phyloP scores from a whole-genome alignment of 2,888 invertebrate genomes.

The Orchesella flavescens region DNA sequence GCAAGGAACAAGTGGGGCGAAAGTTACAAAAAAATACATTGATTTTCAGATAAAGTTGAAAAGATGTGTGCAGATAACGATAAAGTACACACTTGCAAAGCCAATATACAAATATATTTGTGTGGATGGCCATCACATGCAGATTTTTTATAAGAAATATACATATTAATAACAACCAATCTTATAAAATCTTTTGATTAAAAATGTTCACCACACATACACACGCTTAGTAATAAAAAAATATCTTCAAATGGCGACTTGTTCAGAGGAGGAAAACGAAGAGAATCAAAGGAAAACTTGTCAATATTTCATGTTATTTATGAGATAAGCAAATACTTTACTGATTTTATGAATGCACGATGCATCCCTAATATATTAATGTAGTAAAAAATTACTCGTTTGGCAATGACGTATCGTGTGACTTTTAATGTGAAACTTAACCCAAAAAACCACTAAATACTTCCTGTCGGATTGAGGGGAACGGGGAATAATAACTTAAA shows the following conservation, averaged over 20 bases:
- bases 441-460: slow-evolving; percentile 52
- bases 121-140: not conserved
- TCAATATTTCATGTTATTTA: not conserved
- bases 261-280: not conserved
- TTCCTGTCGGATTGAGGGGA: slow-evolving; percentile 55
- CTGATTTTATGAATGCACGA: not conserved
- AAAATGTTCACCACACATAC: not conserved
- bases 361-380: not conserved
- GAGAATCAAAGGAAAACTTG: slow-evolving; percentile 13
- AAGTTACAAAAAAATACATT: not conserved
- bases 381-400: not conserved
- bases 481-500: slow-evolving; percentile 27
- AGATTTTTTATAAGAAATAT: not conserved
- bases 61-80: not conserved
- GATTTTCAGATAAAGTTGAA: not conserved
- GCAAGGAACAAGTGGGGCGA: not conserved
- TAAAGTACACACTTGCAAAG: not conserved
- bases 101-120: no score
- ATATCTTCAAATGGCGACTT: not conserved
- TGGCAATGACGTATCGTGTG: not conserved
- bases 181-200: not conserved
- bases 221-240: not conserved
- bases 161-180: not conserved
- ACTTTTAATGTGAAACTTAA: not conserved
- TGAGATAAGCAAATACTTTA: not conserved